Evolutionary conservation across 2,113 vertebrate species (phyloP).

Genomic region (Pachyramphus minor): DNA sequence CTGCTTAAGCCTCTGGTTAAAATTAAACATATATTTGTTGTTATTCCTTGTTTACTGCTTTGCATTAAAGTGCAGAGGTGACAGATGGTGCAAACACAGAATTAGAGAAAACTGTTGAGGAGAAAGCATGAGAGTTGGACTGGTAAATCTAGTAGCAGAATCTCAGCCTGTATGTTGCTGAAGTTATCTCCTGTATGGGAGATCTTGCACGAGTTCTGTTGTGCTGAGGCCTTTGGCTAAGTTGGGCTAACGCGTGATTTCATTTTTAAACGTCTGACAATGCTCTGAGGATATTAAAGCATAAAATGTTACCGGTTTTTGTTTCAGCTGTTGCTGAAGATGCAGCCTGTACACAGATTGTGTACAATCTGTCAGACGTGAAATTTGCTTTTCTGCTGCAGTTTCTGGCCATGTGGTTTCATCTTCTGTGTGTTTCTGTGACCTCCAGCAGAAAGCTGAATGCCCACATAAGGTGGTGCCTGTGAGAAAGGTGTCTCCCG

Average conservation of each 20-base stretch:
- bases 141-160: background rate
- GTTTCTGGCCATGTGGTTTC: background rate
- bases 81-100: background rate
- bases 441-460: background rate
- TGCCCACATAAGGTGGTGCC: background rate
- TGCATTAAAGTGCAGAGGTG: background rate
- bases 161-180: background rate
- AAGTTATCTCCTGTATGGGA: background rate
- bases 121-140: background rate
- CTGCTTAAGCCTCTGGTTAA: background rate
- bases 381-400: background rate
- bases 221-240: background rate
- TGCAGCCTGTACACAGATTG: background rate
- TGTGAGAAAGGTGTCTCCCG: background rate
- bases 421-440: background rate
- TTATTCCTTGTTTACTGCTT: background rate
- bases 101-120: background rate
- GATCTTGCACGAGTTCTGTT: background rate
- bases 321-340: background rate
- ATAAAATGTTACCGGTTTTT: background rate
- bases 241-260: background rate
- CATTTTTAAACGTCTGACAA: background rate
- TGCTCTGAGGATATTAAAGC: background rate
- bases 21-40: background rate
- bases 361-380: background rate